phyloP scores from a whole-genome alignment of 1,140 invertebrate genomes.

The Rhagoletis zephyria region DNA sequence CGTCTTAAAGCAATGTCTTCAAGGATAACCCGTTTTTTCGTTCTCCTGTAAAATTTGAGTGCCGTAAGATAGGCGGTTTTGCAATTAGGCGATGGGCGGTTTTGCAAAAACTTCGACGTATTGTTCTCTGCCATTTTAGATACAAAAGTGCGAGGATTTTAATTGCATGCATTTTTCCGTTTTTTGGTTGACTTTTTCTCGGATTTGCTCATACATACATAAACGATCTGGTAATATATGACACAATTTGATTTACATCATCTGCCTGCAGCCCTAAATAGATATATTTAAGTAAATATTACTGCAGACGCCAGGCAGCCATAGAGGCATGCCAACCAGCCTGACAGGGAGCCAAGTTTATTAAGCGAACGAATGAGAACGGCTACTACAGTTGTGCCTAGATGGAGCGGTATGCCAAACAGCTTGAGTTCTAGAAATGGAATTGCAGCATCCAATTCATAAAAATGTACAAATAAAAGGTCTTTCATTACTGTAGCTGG shows the following conservation, averaged over 20 bases:
- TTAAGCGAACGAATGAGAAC: background rate
- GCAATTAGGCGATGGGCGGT: too few species aligned
- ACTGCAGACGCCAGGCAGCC: background rate
- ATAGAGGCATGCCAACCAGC: background rate
- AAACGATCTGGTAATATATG: background rate
- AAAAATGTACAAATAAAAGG: background rate
- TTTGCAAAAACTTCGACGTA: too few species aligned
- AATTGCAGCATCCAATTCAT: background rate
- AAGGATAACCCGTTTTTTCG: too few species aligned
- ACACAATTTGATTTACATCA: constrained; percentile 22
- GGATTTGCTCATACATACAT: too few species aligned
- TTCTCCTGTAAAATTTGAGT: too few species aligned
- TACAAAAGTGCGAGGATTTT: too few species aligned
- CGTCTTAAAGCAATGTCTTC: too few species aligned
- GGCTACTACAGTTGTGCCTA: background rate
- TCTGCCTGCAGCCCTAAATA: background rate
- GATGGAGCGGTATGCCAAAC: background rate
- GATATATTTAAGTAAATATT: too few species aligned
- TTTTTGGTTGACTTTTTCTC: too few species aligned
- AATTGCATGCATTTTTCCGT: too few species aligned
- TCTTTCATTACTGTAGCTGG: background rate
- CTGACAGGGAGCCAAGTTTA: constrained; percentile 40
- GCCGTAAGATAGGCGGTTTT: too few species aligned
- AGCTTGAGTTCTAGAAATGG: background rate
- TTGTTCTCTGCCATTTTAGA: too few species aligned